Percentiles rank a stretch among this genome's conserved stretches.
phyloP scores from a whole-genome alignment of 1,140 invertebrate genomes.

The Drosophila tsacasi region DNA sequence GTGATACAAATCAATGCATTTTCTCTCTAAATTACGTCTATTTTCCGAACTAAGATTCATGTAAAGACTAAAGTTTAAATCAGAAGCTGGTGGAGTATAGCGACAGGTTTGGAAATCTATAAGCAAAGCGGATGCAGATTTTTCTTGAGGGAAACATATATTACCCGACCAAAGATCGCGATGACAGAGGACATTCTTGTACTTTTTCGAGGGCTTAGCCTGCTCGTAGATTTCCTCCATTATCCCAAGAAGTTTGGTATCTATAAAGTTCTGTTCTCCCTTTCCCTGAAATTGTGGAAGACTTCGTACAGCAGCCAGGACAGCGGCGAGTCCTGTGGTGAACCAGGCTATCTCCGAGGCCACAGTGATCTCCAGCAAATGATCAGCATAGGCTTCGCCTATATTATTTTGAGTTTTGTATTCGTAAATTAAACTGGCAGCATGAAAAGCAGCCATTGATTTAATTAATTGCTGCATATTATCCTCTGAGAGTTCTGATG shows the following conservation, averaged over 20 bases:
- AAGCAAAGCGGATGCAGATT: conserved; percentile 85
- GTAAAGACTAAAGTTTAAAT: conserved; percentile 85
- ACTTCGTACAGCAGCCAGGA: conserved; percentile 47
- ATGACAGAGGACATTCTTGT: conserved; percentile 87
- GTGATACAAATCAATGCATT: conserved; percentile 64
- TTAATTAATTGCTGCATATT: conserved; percentile 59
- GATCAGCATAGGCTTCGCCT: conserved; percentile 57
- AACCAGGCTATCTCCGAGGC: conserved; percentile 65
- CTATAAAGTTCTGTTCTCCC: conserved; percentile 25
- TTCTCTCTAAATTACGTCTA: conserved; percentile 34
- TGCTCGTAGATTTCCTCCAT: conserved; percentile 69
- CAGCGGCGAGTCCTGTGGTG: conserved; percentile 63
- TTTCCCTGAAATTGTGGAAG: conserved; percentile 47
- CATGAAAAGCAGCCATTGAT: conserved; percentile 84
- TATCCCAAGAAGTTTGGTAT: conserved; percentile 29
- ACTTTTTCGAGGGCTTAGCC: conserved; percentile 56
- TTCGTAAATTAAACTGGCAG: conserved; percentile 79
- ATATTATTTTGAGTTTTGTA: conserved; percentile 42
- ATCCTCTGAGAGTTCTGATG: conserved; percentile 1
- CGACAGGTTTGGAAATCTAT: conserved; percentile 87
- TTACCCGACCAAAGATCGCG: conserved; percentile 89
- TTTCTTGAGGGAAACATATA: conserved; percentile 86
- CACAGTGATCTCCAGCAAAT: conserved; percentile 64
- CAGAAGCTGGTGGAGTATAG: conserved; percentile 87
- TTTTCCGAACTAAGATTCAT: conserved; percentile 54